These are phyloP conservation scores for Tympanoctomys barrerae DNA, from an alignment of 2,797 vertebrate genomes.

Conservation along the genomic window DNA sequence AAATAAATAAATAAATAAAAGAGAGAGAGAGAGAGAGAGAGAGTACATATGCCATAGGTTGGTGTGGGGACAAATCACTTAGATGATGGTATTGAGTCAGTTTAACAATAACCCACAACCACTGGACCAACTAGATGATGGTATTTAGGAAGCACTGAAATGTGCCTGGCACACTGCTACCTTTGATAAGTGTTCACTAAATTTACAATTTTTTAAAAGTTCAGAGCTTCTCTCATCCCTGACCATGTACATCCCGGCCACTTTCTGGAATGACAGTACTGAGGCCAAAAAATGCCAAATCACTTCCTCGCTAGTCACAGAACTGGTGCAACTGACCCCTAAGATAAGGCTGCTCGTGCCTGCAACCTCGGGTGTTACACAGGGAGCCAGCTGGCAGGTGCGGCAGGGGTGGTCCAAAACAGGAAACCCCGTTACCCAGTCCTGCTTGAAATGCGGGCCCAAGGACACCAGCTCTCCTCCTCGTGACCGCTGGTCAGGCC, in stretches of 20 bases:
- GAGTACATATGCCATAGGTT: not conserved
- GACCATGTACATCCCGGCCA: not conserved
- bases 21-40: too few species aligned
- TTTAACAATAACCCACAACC: too few species aligned
- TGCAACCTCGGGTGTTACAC: not conserved
- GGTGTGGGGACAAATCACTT: not conserved
- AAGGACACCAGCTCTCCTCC: not conserved
- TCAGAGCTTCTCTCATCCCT: slow-evolving; percentile 8
- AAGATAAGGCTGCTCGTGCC: not conserved
- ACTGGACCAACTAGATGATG: not conserved
- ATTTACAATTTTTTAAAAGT: not conserved
- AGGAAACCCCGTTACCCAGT: not conserved
- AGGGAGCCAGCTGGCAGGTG: not conserved
- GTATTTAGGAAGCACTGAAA: slow-evolving; percentile 10
- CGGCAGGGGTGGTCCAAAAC: not conserved
- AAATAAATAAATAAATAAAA: too few species aligned
- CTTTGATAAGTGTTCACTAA: not conserved
- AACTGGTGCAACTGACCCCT: not conserved
- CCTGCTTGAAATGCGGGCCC: not conserved
- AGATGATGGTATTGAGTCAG: not conserved
- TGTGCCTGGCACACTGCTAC: not conserved
- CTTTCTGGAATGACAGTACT: slow-evolving; percentile 5
- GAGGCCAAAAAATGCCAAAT: not conserved
- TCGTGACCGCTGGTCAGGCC: not conserved
- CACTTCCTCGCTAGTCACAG: not conserved